Evolutionary conservation across 2,888 invertebrate species (phyloP).

Genomic region (Nyleta sp.): DNA sequence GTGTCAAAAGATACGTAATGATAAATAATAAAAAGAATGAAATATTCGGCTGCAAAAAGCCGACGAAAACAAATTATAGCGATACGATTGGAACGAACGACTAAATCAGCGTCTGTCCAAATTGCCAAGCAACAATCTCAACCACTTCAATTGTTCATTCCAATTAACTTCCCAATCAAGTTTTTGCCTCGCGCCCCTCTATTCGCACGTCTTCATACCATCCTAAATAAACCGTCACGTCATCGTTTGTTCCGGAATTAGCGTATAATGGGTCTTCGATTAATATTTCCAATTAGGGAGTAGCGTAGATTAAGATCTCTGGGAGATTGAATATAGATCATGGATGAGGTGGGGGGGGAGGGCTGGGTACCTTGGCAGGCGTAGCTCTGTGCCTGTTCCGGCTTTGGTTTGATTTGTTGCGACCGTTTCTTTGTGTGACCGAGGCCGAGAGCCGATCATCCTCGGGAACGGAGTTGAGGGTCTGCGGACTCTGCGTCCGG

Average conservation of each 20-base stretch:
- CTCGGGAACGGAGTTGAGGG: conserved; percentile 84
- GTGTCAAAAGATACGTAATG: no score
- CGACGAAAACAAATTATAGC: no score
- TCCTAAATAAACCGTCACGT: conserved; percentile 21
- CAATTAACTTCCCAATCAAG: conserved; percentile 16
- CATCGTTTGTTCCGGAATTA: conserved; percentile 24
- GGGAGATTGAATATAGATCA: conserved; percentile 24
- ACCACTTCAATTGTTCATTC: conserved; percentile 3
- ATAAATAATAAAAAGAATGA: no score
- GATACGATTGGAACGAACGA: not conserved
- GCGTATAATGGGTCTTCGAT: conserved; percentile 28
- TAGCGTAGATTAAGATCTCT: conserved; percentile 36
- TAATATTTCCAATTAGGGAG: conserved; percentile 34
- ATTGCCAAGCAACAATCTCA: not conserved
- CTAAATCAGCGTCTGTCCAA: conserved; percentile 1
- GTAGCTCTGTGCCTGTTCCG: conserved; percentile 87
- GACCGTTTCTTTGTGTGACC: conserved; percentile 86
- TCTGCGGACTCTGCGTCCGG: conserved; percentile 83
- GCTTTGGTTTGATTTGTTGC: conserved; percentile 86
- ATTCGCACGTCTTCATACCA: not conserved
- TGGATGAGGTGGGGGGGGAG: not conserved
- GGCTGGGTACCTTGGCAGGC: conserved; percentile 84
- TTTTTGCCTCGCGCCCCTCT: conserved; percentile 3
- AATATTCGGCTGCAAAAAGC: no score
- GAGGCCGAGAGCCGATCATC: conserved; percentile 87